Conservation (phyloP, 1,140 invertebrate species). For the Matsumurasca onukii region DNA sequence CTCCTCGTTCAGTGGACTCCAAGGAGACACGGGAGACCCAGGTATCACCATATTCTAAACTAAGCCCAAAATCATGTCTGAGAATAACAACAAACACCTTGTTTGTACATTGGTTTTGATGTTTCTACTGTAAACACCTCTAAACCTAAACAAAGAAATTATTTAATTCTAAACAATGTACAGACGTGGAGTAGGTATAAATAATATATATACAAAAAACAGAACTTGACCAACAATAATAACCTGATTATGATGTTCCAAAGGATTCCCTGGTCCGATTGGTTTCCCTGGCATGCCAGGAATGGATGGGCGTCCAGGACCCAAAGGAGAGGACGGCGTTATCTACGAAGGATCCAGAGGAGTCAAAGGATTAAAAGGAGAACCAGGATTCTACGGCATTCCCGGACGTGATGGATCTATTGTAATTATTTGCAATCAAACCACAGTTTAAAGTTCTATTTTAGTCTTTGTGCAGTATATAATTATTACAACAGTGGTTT, state of each 20-base stretch:
- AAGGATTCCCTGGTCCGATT: conserved; percentile 37
- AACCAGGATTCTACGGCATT: conserved; percentile 69
- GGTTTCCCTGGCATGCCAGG: conserved; percentile 44
- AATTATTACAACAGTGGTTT: background rate
- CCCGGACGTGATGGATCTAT: conserved; percentile 65
- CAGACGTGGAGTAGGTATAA: too few relatives aligned
- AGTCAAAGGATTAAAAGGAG: conserved; percentile 77
- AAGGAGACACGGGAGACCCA: conserved; percentile 55
- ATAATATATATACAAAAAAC: too few relatives aligned
- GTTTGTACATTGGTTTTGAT: too few relatives aligned
- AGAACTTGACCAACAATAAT: too few relatives aligned
- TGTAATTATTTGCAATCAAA: conserved; percentile 49
- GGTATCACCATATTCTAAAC: too few relatives aligned
- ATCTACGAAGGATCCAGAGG: conserved; percentile 62
- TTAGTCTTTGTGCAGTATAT: background rate
- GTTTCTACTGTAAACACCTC: too few relatives aligned
- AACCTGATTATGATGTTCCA: background rate
- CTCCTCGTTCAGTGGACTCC: conserved; percentile 50
- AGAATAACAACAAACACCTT: too few relatives aligned
- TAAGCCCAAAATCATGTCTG: too few relatives aligned
- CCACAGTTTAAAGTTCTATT: background rate
- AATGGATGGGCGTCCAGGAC: conserved; percentile 44
- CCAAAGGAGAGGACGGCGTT: conserved; percentile 53
- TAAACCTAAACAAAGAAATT: too few relatives aligned
- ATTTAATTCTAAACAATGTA: too few relatives aligned